Evolutionary conservation across 2,888 invertebrate species (phyloP), one percentile per base, ranked within the genome.

Genomic region (Nemotelus pantherinus): DNA sequence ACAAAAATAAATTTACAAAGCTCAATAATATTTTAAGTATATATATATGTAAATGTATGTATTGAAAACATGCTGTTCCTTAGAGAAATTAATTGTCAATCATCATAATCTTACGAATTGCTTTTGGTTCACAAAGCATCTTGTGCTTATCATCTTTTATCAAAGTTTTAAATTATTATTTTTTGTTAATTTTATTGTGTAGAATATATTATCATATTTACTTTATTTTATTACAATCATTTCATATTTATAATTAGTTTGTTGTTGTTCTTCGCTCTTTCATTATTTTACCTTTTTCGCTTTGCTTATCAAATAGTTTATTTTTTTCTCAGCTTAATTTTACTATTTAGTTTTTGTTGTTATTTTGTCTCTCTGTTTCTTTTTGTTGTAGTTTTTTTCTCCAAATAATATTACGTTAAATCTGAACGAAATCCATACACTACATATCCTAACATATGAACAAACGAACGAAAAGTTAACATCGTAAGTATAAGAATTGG

Each of bases 201-300:
- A 67, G 25, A 25, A 25, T 25, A 67, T 44, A 45, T 53, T 70
- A 41, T 10, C 4, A 9, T 70, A 41, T 70, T 60, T 70, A 3
- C 43, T 43, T 47, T 50, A 9, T 70, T 70, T 41, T 7, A 48
- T 50, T 47, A 68, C 3, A 25, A 70, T 65, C 5, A 10, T 44
- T 43, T 6, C n/a, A 9, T 39, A n/a, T 77, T 74, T 65, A n/a
- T 68, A 53, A 55, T 57, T 72, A 58, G 2, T 50, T 67, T 72
- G 48, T 10, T 74, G 47, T 58, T 74, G 53, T 9, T 9, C 43
- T 58, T 75, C 50, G 6, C 10, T 68, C 53, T 47, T 68, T 68
- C 48, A 71, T 60, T 47, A 70, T 63, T 70, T 60, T 45, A 65
- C 70, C 71, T 55, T 63, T 39, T 78, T 76, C 58, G 53, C 67